These are phyloP conservation scores for Stenurella melanura DNA, from an alignment of 2,888 invertebrate genomes.

Conservation along the genomic window DNA sequence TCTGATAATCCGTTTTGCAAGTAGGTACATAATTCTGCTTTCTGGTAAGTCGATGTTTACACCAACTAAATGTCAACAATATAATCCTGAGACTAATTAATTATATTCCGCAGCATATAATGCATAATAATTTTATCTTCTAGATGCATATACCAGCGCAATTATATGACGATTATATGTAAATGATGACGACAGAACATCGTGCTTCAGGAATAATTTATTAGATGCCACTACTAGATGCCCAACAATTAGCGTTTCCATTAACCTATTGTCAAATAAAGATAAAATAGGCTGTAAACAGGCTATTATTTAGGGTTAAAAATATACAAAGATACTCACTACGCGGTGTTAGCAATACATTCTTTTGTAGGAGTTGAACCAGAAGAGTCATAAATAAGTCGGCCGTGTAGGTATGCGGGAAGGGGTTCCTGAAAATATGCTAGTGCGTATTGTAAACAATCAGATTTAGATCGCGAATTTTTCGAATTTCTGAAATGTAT, in stretches of 20 bases:
- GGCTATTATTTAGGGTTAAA: background rate
- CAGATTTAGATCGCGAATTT: background rate
- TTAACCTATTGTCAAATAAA: slow-evolving; percentile 26
- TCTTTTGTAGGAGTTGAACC: background rate
- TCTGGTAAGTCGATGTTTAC: slow-evolving; percentile 9
- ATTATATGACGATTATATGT: slow-evolving; percentile 45
- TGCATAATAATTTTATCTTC: slow-evolving; percentile 43
- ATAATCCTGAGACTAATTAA: slow-evolving; percentile 28
- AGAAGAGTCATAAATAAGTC: background rate
- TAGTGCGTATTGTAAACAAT: background rate
- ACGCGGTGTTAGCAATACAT: background rate
- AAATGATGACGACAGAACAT: slow-evolving; percentile 43
- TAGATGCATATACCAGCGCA: slow-evolving; percentile 36
- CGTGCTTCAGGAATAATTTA: slow-evolving; percentile 41
- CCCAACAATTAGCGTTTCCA: slow-evolving; percentile 28
- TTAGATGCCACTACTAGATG: slow-evolving; percentile 39
- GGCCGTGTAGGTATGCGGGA: background rate
- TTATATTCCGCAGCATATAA: slow-evolving; percentile 19
- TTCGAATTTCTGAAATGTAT: background rate
- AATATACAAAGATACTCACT: background rate
- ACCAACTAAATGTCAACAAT: slow-evolving; percentile 6
- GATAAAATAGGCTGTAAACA: slow-evolving; percentile 8
- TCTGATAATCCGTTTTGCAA: too few relatives aligned
- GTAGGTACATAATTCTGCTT: background rate
- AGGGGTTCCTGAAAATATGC: background rate